These are phyloP conservation scores for Zaprionus tsacasi DNA, from an alignment of 1,140 invertebrate species.

Conservation along the genomic window DNA sequence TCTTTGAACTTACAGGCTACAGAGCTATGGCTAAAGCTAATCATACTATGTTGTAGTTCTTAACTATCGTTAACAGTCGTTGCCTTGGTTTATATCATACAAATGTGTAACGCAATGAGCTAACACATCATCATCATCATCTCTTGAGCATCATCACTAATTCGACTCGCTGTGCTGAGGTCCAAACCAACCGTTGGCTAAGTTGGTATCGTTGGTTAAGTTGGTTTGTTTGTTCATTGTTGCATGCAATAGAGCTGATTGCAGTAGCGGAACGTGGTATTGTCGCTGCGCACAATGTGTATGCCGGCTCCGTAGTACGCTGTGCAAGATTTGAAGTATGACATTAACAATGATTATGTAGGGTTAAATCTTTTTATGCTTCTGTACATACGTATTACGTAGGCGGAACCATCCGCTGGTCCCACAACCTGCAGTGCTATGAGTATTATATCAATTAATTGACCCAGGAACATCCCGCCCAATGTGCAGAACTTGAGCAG, in stretches of 20 bases:
- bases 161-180: conserved; percentile 51
- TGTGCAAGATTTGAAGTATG: conserved; percentile 86
- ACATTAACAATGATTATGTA: background rate
- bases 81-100: conserved; percentile 21
- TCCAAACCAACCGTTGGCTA: conserved; percentile 47
- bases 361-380: background rate
- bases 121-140: conserved; percentile 31
- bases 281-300: conserved; percentile 92
- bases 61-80: conserved; percentile 28
- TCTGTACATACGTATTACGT: conserved; percentile 85
- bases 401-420: conserved; percentile 98
- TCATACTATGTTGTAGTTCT: conserved; percentile 7
- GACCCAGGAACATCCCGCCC: conserved; percentile 98
- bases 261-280: conserved; percentile 92
- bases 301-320: conserved; percentile 96
- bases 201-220: conserved; percentile 29
- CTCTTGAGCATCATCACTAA: conserved; percentile 22
- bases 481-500: conserved; percentile 97
- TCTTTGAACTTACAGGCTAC: conserved; percentile 68
- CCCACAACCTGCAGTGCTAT: conserved; percentile 96
- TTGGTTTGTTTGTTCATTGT: conserved; percentile 85
- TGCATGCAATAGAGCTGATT: conserved; percentile 85
- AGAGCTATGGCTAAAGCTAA: conserved; percentile 40
- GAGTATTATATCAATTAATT: conserved; percentile 96
- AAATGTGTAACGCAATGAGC: conserved; percentile 56